Evolutionary conservation across 2,888 invertebrate genomes (phyloP).

Genomic region (Arge pagana): DNA sequence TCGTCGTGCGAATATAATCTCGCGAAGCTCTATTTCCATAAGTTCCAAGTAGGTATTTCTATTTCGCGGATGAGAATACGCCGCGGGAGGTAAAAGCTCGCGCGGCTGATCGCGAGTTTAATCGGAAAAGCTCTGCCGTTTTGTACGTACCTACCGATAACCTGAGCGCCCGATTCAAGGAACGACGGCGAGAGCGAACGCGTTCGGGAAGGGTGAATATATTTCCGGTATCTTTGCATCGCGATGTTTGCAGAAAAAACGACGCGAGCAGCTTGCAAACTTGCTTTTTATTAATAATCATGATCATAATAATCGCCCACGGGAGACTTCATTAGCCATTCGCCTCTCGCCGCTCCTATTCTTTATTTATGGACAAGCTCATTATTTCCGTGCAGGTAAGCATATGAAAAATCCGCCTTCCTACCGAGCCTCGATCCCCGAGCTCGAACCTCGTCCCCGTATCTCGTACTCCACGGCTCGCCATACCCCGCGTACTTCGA

Average conservation of each 20-base stretch:
- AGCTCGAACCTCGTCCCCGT: not conserved
- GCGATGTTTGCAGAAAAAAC: slow-evolving; percentile 31
- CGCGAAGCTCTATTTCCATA: too few relatives aligned
- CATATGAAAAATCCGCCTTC: slow-evolving; percentile 54
- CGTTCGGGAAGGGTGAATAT: too few relatives aligned
- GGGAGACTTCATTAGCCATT: slow-evolving; percentile 56
- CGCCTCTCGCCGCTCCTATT: slow-evolving; percentile 50
- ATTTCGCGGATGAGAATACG: too few relatives aligned
- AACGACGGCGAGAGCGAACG: too few relatives aligned
- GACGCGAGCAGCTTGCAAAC: slow-evolving; percentile 33
- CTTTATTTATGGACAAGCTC: slow-evolving; percentile 58
- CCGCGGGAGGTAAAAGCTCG: too few relatives aligned
- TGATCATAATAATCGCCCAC: slow-evolving; percentile 47
- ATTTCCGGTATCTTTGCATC: slow-evolving; percentile 1
- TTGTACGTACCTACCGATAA: too few relatives aligned
- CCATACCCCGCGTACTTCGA: slow-evolving; percentile 13
- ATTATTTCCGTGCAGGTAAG: slow-evolving; percentile 58
- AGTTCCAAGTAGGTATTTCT: too few relatives aligned
- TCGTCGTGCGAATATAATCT: too few relatives aligned
- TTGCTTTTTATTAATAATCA: slow-evolving; percentile 46
- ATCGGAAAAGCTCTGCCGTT: too few relatives aligned
- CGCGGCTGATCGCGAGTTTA: too few relatives aligned
- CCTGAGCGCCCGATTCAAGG: too few relatives aligned
- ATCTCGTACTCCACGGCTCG: slow-evolving; percentile 11
- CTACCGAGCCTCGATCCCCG: slow-evolving; percentile 14